These are phyloP conservation scores for Coenonympha arcania DNA, from an alignment of 2,888 invertebrate species.

Conservation along the genomic window DNA sequence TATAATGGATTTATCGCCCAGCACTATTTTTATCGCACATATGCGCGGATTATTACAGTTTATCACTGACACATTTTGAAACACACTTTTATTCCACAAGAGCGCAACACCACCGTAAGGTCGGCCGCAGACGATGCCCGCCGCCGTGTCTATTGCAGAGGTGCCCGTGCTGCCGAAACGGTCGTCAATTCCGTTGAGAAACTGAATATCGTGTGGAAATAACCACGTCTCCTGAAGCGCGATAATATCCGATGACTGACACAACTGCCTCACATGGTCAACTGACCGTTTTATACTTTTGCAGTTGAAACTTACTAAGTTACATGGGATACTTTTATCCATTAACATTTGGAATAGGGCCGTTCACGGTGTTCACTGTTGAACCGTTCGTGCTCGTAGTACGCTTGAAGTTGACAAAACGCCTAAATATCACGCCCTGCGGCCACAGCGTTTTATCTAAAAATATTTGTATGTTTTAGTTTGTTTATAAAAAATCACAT, in stretches of 20 bases:
- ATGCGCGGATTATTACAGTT: constrained; percentile 16
- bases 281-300: no score
- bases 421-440: no score
- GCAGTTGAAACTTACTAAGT: no score
- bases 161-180: constrained; percentile 7
- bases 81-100: constrained; percentile 17
- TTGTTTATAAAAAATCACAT: no score
- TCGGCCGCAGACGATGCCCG: constrained; percentile 20
- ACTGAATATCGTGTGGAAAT: constrained; percentile 15
- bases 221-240: constrained; percentile 23
- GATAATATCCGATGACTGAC: constrained; percentile 10
- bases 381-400: no score
- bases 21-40: constrained; percentile 16
- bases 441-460: no score
- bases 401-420: no score
- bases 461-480: no score
- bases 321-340: no score
- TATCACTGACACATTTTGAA: constrained; percentile 20
- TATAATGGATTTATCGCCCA: constrained; percentile 8
- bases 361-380: no score
- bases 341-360: no score
- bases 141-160: constrained; percentile 19
- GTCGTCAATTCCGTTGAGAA: neutral
- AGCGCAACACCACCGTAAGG: constrained; percentile 26
- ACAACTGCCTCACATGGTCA: constrained; percentile 2